Base-by-base conservation (phyloP, 92 coral and sea anemone species). In the Isaurus tuberculatus region DNA sequence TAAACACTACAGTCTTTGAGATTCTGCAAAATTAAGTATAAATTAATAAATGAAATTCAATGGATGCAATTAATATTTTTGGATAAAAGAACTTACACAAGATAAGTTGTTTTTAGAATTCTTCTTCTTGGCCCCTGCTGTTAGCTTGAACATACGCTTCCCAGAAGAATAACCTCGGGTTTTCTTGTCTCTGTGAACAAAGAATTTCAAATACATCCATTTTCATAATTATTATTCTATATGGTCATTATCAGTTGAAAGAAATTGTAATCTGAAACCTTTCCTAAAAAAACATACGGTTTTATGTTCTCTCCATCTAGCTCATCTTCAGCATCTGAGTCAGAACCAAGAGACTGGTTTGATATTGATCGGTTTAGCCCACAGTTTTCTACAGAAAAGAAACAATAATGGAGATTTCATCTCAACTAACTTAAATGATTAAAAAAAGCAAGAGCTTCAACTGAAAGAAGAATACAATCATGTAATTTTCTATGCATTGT, bases 251-350 rank as follows among this genome's bases (percentile, higher is more conserved):
- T 4, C 6, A 53, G 19, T 4, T 15, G 25, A 7, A 8, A 3
- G 19, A 3, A 3, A 17, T 55, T 2, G n/a, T 1, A 55, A 17
- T 7, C 3, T 49, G 3, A 16, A 51, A 51, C 22, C 13, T 49
- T 49, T 49, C 11, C 5, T 40, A 11, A 40, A 40, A 49, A 15
- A 15, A 44, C 90, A 34, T 88, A 88, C 92, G 84, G 91, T 91
- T 91, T 93, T 26, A 87, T 27, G 33, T 86, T 82, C 42, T 79
- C 94, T 51, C 90, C 85, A 48, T 88, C 91, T 16, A 97, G 84
- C 34, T 97, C 99, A 72, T 97, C 99, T 61, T 97, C 99, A 57
- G 97, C 93, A 11, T 96, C 99, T 11, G 99, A 97, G 86, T 95
- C 98, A 10, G 99, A 97, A 17, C 88, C 95, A 23, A 91, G 92